Conservation (phyloP, 2,888 invertebrate species). For the Leuctra nigra region DNA sequence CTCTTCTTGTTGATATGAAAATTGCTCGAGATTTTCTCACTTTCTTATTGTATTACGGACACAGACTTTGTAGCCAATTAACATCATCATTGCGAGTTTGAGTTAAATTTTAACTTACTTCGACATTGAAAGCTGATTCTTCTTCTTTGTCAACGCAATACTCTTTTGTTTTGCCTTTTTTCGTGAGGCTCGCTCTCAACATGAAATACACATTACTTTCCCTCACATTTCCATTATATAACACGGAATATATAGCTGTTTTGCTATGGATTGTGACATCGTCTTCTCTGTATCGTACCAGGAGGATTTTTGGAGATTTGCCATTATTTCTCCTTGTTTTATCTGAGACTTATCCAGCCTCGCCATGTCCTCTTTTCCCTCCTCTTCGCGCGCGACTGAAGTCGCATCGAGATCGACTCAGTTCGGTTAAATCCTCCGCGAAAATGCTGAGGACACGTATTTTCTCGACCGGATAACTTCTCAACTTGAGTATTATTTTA, state of each 20-base stretch:
- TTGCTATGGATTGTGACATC: slow-evolving; percentile 14
- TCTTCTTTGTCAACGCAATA: neutral
- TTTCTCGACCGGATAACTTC: slow-evolving; percentile 17
- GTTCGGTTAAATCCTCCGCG: slow-evolving; percentile 12
- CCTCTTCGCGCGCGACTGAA: slow-evolving; percentile 12
- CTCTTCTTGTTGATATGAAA: too few species aligned
- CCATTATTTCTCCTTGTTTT: slow-evolving; percentile 17
- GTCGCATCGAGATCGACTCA: slow-evolving; percentile 4
- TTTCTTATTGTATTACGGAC: too few species aligned
- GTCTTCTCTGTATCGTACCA: slow-evolving; percentile 1
- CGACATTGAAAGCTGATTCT: too few species aligned
- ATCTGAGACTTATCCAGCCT: slow-evolving; percentile 13
- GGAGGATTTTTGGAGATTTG: slow-evolving; percentile 17
- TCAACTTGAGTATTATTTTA: slow-evolving; percentile 9
- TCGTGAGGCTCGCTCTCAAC: neutral
- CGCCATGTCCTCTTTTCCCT: neutral
- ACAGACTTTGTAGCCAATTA: too few species aligned
- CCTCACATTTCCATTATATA: slow-evolving; percentile 11
- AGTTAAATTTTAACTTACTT: too few species aligned
- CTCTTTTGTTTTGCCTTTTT: too few species aligned
- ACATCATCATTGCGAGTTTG: too few species aligned
- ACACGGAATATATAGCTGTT: slow-evolving; percentile 12
- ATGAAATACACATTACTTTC: slow-evolving; percentile 8
- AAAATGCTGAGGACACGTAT: slow-evolving; percentile 18
- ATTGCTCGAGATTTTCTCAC: too few species aligned